phyloP scores from a whole-genome alignment of 2,113 vertebrate genomes.

The Leptobrachium leishanense region DNA sequence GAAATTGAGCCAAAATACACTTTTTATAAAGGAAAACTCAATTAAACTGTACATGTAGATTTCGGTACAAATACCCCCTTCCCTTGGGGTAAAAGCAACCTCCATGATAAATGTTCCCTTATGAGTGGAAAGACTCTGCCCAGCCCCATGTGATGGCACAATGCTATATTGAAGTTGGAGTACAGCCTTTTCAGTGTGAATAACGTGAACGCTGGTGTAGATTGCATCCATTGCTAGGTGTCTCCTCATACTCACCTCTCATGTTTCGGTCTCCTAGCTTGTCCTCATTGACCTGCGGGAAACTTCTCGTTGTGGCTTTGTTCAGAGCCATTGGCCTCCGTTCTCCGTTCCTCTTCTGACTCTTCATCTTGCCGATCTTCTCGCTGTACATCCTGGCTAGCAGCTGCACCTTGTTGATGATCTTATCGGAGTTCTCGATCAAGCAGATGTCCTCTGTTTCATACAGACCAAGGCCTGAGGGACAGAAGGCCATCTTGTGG shows the following conservation, averaged over 20 bases:
- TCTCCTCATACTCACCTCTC: conserved; percentile 9
- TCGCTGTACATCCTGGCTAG: conserved; percentile 81
- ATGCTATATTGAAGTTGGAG: too few species aligned
- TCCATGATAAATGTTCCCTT: too few species aligned
- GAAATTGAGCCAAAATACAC: too few species aligned
- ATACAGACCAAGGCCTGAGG: conserved; percentile 64
- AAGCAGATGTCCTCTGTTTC: conserved; percentile 60
- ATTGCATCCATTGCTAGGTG: too few species aligned
- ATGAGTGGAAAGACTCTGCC: too few species aligned
- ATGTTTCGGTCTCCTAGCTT: conserved; percentile 1
- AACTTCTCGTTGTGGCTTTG: neutral
- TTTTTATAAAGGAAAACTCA: too few species aligned
- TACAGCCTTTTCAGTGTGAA: too few species aligned
- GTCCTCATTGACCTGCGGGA: conserved; percentile 5
- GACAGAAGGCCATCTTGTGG: conserved; percentile 48
- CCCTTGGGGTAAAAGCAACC: too few species aligned
- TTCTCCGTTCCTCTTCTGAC: neutral
- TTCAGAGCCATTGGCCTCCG: neutral
- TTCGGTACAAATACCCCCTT: too few species aligned
- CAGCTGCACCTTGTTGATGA: conserved; percentile 83
- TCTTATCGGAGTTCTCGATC: conserved; percentile 73
- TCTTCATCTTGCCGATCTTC: conserved; percentile 70
- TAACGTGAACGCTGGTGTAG: too few species aligned
- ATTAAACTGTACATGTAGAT: too few species aligned
- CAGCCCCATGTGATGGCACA: too few species aligned